phyloP scores from a whole-genome alignment of 2,888 invertebrate genomes.

The Gortyna flavago region DNA sequence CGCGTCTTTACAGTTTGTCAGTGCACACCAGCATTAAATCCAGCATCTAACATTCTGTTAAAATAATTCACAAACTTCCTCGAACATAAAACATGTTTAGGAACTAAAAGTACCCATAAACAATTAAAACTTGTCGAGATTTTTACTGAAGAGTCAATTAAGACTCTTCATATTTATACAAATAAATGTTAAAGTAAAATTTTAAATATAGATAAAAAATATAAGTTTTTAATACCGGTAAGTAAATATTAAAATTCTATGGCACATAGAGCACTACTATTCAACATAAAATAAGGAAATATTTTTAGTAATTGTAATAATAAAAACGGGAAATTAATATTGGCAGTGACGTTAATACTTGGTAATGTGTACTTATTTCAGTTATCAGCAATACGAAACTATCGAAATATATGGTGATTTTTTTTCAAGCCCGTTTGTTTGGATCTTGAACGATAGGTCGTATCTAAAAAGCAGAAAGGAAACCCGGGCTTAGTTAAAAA shows the following conservation, averaged over 20 bases:
- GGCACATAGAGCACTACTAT: constrained; percentile 34
- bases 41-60: constrained; percentile 16
- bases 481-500: background rate
- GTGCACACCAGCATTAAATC: constrained; percentile 23
- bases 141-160: constrained; percentile 16
- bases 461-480: too few species aligned
- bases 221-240: constrained; percentile 10
- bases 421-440: background rate
- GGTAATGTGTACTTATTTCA: background rate
- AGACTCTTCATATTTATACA: constrained; percentile 13
- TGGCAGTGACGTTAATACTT: constrained; percentile 32
- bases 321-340: background rate
- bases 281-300: background rate
- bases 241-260: constrained; percentile 7
- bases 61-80: constrained; percentile 18
- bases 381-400: background rate
- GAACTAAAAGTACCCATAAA: constrained; percentile 27
- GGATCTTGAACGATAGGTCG: background rate
- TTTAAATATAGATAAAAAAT: constrained; percentile 39
- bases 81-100: constrained; percentile 27
- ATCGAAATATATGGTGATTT: background rate
- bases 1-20: constrained; percentile 10
- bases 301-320: background rate
- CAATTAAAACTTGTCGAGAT: constrained; percentile 30
- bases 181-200: constrained; percentile 16